A percentile compares a stretch with the other conserved stretches of the same genome.
Conservation (phyloP, 2,888 invertebrate genomes). For the Druceiella hillmani region DNA sequence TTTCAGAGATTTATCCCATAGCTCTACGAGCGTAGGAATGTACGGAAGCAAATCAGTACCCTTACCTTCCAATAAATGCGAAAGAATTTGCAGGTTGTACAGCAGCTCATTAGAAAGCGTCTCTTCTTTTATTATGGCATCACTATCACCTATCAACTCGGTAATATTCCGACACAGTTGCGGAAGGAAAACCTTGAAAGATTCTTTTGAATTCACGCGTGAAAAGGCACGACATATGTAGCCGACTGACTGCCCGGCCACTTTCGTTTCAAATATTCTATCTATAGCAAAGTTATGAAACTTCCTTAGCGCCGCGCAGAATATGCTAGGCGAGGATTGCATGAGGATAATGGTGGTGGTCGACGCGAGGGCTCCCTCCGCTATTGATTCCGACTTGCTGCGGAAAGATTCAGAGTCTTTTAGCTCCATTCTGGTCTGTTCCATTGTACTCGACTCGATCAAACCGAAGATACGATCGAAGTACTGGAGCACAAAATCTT, state of each 20-base stretch:
- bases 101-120: constrained; percentile 72
- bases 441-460: constrained; percentile 65
- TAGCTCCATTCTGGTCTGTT: constrained; percentile 61
- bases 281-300: constrained; percentile 67
- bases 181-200: constrained; percentile 68
- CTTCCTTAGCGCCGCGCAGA: constrained; percentile 64
- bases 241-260: constrained; percentile 76
- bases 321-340: constrained; percentile 64
- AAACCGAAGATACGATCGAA: constrained; percentile 70
- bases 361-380: constrained; percentile 64
- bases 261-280: constrained; percentile 75
- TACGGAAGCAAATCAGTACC: constrained; percentile 60
- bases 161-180: constrained; percentile 62
- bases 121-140: constrained; percentile 66
- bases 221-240: constrained; percentile 63
- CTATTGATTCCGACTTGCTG: constrained; percentile 64
- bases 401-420: constrained; percentile 53
- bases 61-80: constrained; percentile 64
- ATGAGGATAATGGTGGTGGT: constrained; percentile 63
- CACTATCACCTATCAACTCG: constrained; percentile 55
- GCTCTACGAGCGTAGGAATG: constrained; percentile 55
- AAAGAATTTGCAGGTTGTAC: constrained; percentile 69
- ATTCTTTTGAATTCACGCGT: constrained; percentile 61
- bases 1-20: constrained; percentile 66
- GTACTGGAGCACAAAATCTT: constrained; percentile 84